A percentile compares a stretch with the other conserved stretches of the same genome.
These are phyloP conservation scores for Tyrophagus putrescentiae DNA, from an alignment of 1,140 invertebrate genomes.

Conservation along the genomic window DNA sequence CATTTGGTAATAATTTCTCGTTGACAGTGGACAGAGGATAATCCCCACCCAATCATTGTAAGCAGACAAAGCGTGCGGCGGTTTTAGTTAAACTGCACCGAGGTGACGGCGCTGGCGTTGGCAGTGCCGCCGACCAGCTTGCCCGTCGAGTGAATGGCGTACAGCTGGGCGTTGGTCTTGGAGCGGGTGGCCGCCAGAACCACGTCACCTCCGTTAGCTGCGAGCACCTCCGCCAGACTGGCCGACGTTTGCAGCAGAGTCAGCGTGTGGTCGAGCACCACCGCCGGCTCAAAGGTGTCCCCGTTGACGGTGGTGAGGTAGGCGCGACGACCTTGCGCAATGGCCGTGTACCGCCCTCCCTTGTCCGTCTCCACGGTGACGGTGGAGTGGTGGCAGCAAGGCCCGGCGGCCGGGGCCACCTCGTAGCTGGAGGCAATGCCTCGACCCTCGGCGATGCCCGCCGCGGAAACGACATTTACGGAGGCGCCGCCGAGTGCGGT, in stretches of 20 bases:
- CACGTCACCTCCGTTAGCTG: too few relatives aligned
- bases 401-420: neutral
- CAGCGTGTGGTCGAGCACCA: neutral
- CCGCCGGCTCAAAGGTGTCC: neutral
- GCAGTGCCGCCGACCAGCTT: too few relatives aligned
- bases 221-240: too few relatives aligned
- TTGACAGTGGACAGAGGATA: too few relatives aligned
- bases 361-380: neutral
- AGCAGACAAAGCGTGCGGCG: too few relatives aligned
- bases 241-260: neutral
- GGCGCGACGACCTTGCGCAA: neutral
- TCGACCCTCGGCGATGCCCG: neutral
- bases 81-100: too few relatives aligned
- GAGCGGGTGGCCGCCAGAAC: neutral
- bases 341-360: neutral
- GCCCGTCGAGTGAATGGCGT: too few relatives aligned
- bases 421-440: neutral
- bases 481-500: neutral
- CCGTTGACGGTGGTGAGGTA: neutral
- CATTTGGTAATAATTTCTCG: too few relatives aligned
- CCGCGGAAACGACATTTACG: constrained; percentile 6
- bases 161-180: neutral
- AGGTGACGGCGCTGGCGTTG: too few relatives aligned
- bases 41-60: too few relatives aligned
- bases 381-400: neutral